These are phyloP conservation scores for Steinernema feltiae DNA, from an alignment of 1,140 invertebrate species.

Conservation along the genomic window DNA sequence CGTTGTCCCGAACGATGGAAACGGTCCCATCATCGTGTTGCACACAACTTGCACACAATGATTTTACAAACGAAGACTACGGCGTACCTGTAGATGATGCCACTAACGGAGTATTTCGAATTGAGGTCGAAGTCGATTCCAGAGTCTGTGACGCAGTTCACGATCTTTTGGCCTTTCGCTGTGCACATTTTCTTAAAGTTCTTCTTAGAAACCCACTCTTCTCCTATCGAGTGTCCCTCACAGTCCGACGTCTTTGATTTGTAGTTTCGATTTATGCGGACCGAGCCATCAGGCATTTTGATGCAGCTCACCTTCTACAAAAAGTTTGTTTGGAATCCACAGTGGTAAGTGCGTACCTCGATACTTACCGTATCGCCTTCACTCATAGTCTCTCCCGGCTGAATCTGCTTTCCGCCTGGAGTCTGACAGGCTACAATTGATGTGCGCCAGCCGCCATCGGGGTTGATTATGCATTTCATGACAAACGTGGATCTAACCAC, in stretches of 20 bases:
- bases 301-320: slow-evolving; percentile 32
- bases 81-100: slow-evolving; percentile 24
- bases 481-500: slow-evolving; percentile 33
- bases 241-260: slow-evolving; percentile 25
- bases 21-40: not conserved
- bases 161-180: slow-evolving; percentile 20
- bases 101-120: slow-evolving; percentile 19
- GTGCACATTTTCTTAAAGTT: slow-evolving; percentile 34
- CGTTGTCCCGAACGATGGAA: not conserved
- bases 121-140: slow-evolving; percentile 26
- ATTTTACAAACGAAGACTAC: not conserved
- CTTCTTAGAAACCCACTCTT: slow-evolving; percentile 24
- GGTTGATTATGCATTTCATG: slow-evolving; percentile 27
- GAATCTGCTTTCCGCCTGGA: slow-evolving; percentile 15
- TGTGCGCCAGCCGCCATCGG: slow-evolving; percentile 28
- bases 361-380: slow-evolving; percentile 31
- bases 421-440: slow-evolving; percentile 29
- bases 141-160: slow-evolving; percentile 28
- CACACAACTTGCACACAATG: not conserved
- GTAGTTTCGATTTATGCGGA: slow-evolving; percentile 27
- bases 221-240: slow-evolving; percentile 27
- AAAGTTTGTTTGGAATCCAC: not conserved
- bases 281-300: slow-evolving; percentile 19
- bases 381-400: slow-evolving; percentile 31
- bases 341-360: not conserved